Evolutionary conservation across 2,113 vertebrate genomes (phyloP), one percentile per base, ranked within the genome.

Genomic region (Anarrhichthys ocellatus): DNA sequence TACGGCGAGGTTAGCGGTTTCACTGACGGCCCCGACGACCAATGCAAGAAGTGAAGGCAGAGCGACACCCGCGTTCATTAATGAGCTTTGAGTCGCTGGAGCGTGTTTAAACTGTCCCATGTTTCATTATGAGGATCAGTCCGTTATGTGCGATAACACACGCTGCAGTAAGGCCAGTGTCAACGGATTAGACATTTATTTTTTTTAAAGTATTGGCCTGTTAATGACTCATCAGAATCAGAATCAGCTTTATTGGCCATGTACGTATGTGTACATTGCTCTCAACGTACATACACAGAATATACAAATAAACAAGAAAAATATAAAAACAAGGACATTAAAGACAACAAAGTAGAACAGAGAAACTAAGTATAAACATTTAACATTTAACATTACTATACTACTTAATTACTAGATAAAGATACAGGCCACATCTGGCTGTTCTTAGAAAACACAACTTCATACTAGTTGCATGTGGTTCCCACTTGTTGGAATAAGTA

Each of bases 21-120:
- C 32, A 94, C 61, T 88, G 94, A 94, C 93, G 83, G 83, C 14
- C 58, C 36, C 0, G 0, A 18, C 44, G 54, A 27, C 94, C 95
- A 94, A 93, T 95, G 84, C 52, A 62, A 67, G 40, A 4, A 29
- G 32, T 17, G n/a, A 52, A 61, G 61, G 84, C 76, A 84, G 88
- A 91, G 70, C 89, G 90, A 93, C 91, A 92, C 29, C 79, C 58
- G 61, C 27, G 46, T 63, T 50, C 83, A 85, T 84, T 89, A 92
- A 87, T 93, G 73, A 88, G 73, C 73, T 63, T 42, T 8, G 34
- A 86, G 74, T 22, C 34, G 3, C 36, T 46, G 18, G 5, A 27
- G n/a, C 29, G 65, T 70, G 65, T 86, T 50, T 50, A 65, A 86
- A 84, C 5, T 50, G 63, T 32, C 32, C 48, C 71, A 18, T 32